Conservation (phyloP, 2,888 invertebrate genomes). For the Cantharis lateralis region DNA sequence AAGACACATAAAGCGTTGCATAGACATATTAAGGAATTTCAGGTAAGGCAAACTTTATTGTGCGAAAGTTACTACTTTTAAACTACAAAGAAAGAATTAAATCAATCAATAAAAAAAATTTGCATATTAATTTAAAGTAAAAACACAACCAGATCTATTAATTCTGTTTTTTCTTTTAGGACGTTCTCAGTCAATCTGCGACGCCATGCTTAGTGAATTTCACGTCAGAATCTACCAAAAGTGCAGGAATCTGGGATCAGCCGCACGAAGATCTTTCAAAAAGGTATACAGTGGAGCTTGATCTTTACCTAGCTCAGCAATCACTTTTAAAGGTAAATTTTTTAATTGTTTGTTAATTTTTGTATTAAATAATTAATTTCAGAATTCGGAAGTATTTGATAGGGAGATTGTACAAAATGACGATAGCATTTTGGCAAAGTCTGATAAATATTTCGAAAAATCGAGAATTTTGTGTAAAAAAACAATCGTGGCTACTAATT, state of each 20-base stretch:
- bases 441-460: conserved; percentile 58
- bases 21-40: conserved; percentile 85
- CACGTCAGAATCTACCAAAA: conserved; percentile 47
- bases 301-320: conserved; percentile 45
- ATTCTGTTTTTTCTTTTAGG: conserved; percentile 53
- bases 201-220: conserved; percentile 55
- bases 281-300: conserved; percentile 54
- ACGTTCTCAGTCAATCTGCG: conserved; percentile 61
- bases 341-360: background rate
- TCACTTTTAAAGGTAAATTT: conserved; percentile 38
- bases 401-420: background rate
- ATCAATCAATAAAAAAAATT: too few species aligned
- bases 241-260: conserved; percentile 66
- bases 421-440: conserved; percentile 33
- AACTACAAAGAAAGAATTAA: too few species aligned
- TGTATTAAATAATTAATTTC: conserved; percentile 16
- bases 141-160: too few species aligned
- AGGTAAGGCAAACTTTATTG: conserved; percentile 55
- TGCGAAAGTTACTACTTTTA: background rate
- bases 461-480: conserved; percentile 69
- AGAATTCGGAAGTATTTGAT: conserved; percentile 18
- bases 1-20: conserved; percentile 87
- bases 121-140: too few species aligned
- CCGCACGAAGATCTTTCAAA: conserved; percentile 59
- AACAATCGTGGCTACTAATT: conserved; percentile 61